Evolutionary conservation across 2,888 invertebrate species (phyloP), one percentile per base, ranked within the genome.

Genomic region (Xanthia icteritia): DNA sequence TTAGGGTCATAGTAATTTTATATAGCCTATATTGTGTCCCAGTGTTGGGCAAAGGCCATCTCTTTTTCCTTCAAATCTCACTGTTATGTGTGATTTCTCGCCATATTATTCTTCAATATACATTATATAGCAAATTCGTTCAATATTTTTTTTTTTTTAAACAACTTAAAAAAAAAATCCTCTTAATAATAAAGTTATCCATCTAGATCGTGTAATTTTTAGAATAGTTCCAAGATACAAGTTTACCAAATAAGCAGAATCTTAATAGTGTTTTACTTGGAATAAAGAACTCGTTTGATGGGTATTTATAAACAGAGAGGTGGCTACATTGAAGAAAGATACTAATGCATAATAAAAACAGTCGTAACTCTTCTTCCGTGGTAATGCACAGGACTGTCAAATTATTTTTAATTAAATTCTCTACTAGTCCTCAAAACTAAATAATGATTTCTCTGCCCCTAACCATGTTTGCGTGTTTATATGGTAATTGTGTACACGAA

Each of bases 121-220:
- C n/a, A n/a, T n/a, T n/a, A n/a, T 51, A 77, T 77, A 65, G 36
- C 0, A 65, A 42, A 39, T 36, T 51, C 13, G 0, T 42, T 42
- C 13, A n/a, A 23, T 79, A n/a, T 51, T 71, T 80, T 64, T 17
- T 5, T 2, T 17, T n/a, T n/a, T n/a, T n/a, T n/a, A n/a, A n/a
- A n/a, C n/a, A n/a, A n/a, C n/a, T n/a, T n/a, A n/a, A 0, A 54
- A 17, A n/a, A 48, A n/a, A 6, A 20, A 11, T 17, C n/a, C 39
- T 6, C 1, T 2, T 20, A 0, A 2, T 8, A 20, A 15, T 8
- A n/a, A 39, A 42, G 8, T 39, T 48, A 20, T 65, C 27, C 27
- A 20, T 17, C 0, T 42, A 67, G 15, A 31, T 51, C 5, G 23
- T 23, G 51, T 17, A 3, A 3, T n/a, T 67, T 31, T 15, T 31